These are phyloP conservation scores for Iselma pallidipennis DNA, from an alignment of 2,888 invertebrate genomes.

Conservation along the genomic window DNA sequence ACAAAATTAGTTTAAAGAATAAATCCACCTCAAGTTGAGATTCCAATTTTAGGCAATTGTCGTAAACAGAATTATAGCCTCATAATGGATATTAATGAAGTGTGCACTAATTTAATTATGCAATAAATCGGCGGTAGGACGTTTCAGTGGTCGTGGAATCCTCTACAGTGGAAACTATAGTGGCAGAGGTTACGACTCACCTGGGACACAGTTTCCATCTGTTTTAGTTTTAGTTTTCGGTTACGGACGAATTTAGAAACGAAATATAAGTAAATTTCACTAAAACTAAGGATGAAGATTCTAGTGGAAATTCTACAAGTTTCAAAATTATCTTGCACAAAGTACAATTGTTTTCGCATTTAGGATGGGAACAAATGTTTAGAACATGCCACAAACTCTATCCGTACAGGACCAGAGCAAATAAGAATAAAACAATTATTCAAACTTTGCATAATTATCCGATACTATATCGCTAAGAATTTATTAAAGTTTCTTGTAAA, in stretches of 20 bases:
- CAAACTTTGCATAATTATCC: not conserved
- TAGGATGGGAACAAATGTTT: not conserved
- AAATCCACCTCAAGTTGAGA: no score
- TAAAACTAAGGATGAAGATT: not conserved
- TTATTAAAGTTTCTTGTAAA: no score
- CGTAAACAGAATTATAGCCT: conserved; percentile 23
- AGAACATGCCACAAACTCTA: not conserved
- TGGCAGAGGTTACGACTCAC: conserved; percentile 22
- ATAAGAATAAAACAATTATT: not conserved
- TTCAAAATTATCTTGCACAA: not conserved
- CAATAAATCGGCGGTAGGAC: conserved; percentile 30
- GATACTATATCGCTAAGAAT: no score
- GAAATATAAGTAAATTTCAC: not conserved
- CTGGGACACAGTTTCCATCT: conserved; percentile 20
- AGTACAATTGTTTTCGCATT: not conserved
- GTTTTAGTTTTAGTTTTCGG: conserved; percentile 12
- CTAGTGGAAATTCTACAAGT: not conserved
- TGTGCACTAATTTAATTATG: conserved; percentile 34
- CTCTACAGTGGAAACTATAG: conserved; percentile 10
- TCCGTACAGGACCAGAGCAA: no score
- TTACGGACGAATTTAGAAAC: not conserved
- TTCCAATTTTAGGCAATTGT: conserved; percentile 2
- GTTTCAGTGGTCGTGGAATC: conserved; percentile 19
- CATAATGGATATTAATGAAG: conserved; percentile 36
- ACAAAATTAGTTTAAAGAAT: no score